These are phyloP conservation scores for Chaenocephalus aceratus DNA, from an alignment of 2,113 vertebrate genomes.

Conservation along the genomic window DNA sequence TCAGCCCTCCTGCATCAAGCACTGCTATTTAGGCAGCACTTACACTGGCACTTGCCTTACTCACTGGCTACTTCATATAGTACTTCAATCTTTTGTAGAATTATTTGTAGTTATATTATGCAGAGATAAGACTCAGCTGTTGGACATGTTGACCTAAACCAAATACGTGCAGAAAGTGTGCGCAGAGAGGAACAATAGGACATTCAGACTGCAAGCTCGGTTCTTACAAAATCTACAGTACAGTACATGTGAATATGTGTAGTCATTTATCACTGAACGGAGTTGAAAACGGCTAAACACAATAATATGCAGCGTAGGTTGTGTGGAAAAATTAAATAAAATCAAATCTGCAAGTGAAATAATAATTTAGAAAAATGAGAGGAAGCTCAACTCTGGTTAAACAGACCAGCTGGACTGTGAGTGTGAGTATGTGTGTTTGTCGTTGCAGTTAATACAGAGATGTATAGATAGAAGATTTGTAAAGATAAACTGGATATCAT, in stretches of 20 bases:
- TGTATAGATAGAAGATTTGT: no score
- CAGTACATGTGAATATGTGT: background rate
- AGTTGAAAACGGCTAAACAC: no score
- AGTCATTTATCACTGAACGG: no score
- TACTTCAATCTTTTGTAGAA: slow-evolving; percentile 36
- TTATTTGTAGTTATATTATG: slow-evolving; percentile 6
- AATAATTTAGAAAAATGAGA: no score
- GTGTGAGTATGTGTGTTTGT: no score
- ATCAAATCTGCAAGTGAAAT: no score
- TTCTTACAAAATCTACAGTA: background rate
- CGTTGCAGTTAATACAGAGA: no score
- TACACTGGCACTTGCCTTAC: slow-evolving; percentile 5
- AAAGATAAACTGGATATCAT: no score
- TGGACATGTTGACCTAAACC: slow-evolving; percentile 14
- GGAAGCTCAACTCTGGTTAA: no score
- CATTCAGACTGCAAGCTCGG: slow-evolving; percentile 4
- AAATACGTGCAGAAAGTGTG: slow-evolving; percentile 4
- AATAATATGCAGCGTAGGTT: no score
- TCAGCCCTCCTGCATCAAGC: slow-evolving; percentile 12
- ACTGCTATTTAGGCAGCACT: slow-evolving; percentile 38
- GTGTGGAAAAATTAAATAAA: no score
- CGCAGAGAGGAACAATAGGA: background rate
- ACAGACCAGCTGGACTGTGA: no score
- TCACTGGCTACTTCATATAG: slow-evolving; percentile 22
- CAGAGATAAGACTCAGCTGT: slow-evolving; percentile 5